Base-by-base conservation (phyloP, 92 coral and sea anemone species). In the Metridium senile region DNA sequence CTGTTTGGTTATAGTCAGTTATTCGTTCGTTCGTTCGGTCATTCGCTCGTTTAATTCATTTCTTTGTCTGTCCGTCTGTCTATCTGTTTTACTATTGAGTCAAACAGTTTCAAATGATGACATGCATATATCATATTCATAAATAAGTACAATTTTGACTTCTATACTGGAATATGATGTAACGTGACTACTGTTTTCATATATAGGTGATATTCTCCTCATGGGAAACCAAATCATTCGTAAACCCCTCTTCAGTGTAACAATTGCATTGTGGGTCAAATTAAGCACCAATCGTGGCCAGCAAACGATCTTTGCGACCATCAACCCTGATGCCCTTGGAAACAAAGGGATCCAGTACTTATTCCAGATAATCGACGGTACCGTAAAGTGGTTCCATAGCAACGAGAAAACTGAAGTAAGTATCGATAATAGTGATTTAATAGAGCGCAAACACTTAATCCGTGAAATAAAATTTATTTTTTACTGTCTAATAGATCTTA, bases 311-410 rank as follows among this genome's bases (percentile, higher is more conserved):
- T 96, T 96, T 75, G 87, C 80, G 77, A 96, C 99, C 43, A 89
- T 84, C 30, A 96, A 92, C 74, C 97, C 99, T 18, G 84, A 89
- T 57, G 87, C 81, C 59, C 75, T 86, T 30, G 82, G 85, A 57
- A 96, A 96, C 77, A 85, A 71, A 22, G 89, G 81, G 59, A 90
- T 72, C 33, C 97, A 96, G 79, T 96, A 96, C 67, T 79, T 82
- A 45, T 59, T 96, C 52, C 83, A 75, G 68, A 83, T 93, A 58
- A 83, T 81, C 27, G 90, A 93, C 52, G 97, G 99, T 0, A 58
- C 82, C 45, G 96, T 96, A 67, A 89, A 88, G 51, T 96, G 99
- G 99, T 93, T 93, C 65, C 99, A 93, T 61, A 80, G 87, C 61
- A 96, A 93, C 81, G 89, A 90, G 66, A 81, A 87, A 52, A 68